These are phyloP conservation scores for Sceloporus tristichus DNA, from an alignment of 2,113 vertebrate species.

Conservation along the genomic window DNA sequence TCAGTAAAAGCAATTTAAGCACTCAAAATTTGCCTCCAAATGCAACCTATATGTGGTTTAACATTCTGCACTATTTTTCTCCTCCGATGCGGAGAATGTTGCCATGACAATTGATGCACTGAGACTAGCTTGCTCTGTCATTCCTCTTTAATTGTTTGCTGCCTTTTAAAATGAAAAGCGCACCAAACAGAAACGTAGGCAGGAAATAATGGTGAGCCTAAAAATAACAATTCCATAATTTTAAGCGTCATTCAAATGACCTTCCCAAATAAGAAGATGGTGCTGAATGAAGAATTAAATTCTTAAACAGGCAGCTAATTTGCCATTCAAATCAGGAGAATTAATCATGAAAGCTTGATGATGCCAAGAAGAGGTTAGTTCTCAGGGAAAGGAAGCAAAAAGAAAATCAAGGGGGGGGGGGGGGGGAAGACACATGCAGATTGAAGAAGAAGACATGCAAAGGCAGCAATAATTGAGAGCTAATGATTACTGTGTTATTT, in stretches of 20 bases:
- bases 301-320: slow-evolving; percentile 1
- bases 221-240: slow-evolving; percentile 34
- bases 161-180: slow-evolving; percentile 46
- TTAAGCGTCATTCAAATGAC: slow-evolving; percentile 49
- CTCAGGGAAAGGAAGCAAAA: not conserved
- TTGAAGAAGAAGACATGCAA: not conserved
- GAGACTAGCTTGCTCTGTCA: not conserved
- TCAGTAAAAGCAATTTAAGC: not conserved
- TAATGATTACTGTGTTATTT: not conserved
- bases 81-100: slow-evolving; percentile 62
- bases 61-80: slow-evolving; percentile 21
- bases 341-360: not conserved
- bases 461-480: not conserved
- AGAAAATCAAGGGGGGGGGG: not conserved
- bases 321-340: not conserved
- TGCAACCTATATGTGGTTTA: not conserved
- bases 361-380: not conserved
- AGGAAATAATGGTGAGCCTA: slow-evolving; percentile 17
- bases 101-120: slow-evolving; percentile 69
- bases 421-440: too few species aligned
- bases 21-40: not conserved
- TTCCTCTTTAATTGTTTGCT: not conserved
- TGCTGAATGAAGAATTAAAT: slow-evolving; percentile 19
- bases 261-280: slow-evolving; percentile 1
- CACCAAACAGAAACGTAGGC: slow-evolving; percentile 48